phyloP scores from a whole-genome alignment of 2,113 vertebrate genomes.

The Stegostoma tigrinum region DNA sequence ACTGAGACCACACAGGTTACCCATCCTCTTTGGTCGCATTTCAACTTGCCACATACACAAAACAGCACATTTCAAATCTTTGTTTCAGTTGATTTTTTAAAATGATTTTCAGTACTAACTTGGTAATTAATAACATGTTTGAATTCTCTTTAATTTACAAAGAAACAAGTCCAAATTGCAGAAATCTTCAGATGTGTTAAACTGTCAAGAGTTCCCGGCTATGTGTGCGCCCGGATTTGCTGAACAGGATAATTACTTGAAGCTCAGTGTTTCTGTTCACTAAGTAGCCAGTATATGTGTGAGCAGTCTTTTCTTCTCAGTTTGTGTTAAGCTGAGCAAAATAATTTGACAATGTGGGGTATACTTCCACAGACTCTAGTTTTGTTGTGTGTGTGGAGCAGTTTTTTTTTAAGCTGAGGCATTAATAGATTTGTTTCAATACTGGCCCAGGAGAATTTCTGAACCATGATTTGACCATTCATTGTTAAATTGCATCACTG shows the following conservation, averaged over 20 bases:
- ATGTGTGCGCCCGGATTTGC: not conserved
- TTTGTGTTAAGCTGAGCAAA: not conserved
- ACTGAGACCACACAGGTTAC: not conserved
- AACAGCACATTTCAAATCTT: not conserved
- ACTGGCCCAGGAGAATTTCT: not conserved
- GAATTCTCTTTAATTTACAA: too few relatives aligned
- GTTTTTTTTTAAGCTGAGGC: not conserved
- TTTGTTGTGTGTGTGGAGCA: not conserved
- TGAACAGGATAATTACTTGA: not conserved
- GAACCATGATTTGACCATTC: not conserved
- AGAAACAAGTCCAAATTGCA: not conserved
- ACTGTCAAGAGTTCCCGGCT: not conserved
- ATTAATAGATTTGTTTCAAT: not conserved
- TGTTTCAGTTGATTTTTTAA: not conserved
- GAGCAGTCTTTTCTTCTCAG: not conserved
- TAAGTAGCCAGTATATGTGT: not conserved
- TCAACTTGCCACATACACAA: not conserved
- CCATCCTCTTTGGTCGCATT: not conserved
- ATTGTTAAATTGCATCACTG: not conserved
- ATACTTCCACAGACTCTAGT: too few relatives aligned
- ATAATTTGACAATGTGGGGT: not conserved
- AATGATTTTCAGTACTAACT: not conserved
- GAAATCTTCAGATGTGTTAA: not conserved
- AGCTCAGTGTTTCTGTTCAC: not conserved
- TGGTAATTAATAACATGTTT: not conserved